Evolutionary conservation across 2,888 invertebrate species (phyloP).

Genomic region (Cheilosia pagana): DNA sequence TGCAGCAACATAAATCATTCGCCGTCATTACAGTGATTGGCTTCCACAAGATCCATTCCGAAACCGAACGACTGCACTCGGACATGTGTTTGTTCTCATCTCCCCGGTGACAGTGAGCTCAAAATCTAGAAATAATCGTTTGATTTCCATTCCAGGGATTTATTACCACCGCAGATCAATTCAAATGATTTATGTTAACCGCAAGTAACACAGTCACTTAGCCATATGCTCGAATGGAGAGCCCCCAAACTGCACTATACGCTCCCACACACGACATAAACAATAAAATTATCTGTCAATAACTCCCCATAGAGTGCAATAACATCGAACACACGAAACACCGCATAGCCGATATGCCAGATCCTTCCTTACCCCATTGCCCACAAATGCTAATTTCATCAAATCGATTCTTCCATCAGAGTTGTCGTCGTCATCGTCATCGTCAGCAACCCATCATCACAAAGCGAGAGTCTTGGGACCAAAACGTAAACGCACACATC

Average conservation of each 20-base stretch:
- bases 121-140: background rate
- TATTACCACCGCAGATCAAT: constrained; percentile 2
- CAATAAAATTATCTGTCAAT: constrained; percentile 38
- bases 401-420: constrained; percentile 43
- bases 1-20: no score
- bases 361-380: background rate
- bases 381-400: constrained; percentile 52
- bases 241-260: background rate
- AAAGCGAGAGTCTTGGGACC: constrained; percentile 53
- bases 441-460: constrained; percentile 57
- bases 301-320: constrained; percentile 22
- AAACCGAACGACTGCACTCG: no score
- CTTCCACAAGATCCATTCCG: no score
- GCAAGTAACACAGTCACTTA: constrained; percentile 16
- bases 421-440: constrained; percentile 26
- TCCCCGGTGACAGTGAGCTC: background rate
- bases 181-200: constrained; percentile 28
- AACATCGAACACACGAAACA: constrained; percentile 15
- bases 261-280: background rate
- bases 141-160: constrained; percentile 11
- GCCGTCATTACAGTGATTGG: no score
- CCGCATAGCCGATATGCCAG: background rate
- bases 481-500: background rate
- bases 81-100: background rate
- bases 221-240: background rate